phyloP scores from a whole-genome alignment of 2,888 invertebrate genomes.

The Arctia plantaginis region DNA sequence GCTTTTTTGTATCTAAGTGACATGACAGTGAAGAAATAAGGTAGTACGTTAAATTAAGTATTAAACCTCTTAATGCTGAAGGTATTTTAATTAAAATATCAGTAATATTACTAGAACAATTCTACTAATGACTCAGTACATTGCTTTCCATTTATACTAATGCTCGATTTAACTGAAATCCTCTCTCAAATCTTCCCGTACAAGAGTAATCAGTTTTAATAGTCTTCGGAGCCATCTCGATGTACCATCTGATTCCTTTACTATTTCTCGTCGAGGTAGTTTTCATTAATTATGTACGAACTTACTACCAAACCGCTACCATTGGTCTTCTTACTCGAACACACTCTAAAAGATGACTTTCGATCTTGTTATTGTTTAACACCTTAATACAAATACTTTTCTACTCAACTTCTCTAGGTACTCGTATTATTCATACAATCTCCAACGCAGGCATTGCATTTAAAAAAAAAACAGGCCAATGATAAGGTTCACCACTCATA shows the following conservation, averaged over 20 bases:
- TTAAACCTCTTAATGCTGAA: background rate
- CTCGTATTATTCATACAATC: background rate
- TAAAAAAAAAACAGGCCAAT: background rate
- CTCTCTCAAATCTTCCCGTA: background rate
- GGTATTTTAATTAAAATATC: background rate
- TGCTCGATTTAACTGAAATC: background rate
- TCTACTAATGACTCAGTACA: background rate
- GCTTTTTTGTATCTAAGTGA: background rate
- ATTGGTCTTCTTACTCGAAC: slow-evolving; percentile 14
- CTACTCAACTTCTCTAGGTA: background rate
- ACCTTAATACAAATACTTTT: no score
- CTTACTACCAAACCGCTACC: slow-evolving; percentile 36
- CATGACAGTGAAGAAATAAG: background rate
- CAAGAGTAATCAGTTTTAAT: slow-evolving; percentile 23
- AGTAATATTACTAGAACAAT: background rate
- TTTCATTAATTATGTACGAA: slow-evolving; percentile 53
- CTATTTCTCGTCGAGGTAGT: slow-evolving; percentile 26
- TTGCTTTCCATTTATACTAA: background rate
- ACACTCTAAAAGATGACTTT: background rate
- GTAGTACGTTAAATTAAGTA: background rate
- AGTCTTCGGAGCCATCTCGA: slow-evolving; percentile 22
- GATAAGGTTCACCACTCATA: background rate
- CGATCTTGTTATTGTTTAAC: background rate
- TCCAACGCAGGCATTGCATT: background rate
- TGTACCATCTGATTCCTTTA: slow-evolving; percentile 17